Percentiles rank a stretch among this genome's conserved stretches.
phyloP scores from a whole-genome alignment of 2,888 invertebrate species.

The Pachliopta kotzebuea region DNA sequence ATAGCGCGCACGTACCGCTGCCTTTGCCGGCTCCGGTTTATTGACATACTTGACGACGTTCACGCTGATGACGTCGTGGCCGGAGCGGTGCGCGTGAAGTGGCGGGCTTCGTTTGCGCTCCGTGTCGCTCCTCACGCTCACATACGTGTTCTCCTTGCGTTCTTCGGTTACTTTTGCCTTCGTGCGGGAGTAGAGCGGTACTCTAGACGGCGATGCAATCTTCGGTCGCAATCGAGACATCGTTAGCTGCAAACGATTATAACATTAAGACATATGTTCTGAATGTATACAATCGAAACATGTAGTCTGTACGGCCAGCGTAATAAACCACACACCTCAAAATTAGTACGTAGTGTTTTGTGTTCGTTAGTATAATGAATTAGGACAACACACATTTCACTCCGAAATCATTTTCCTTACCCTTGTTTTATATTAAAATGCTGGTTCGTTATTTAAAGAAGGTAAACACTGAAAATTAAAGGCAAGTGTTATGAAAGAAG shows the following conservation, averaged over 20 bases:
- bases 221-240: conserved; percentile 69
- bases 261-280: not conserved
- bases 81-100: conserved; percentile 53
- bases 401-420: conserved; percentile 57
- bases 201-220: conserved; percentile 57
- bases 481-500: conserved; percentile 31
- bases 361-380: conserved; percentile 48
- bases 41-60: conserved; percentile 53
- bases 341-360: conserved; percentile 43
- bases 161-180: conserved; percentile 68
- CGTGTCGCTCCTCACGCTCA: conserved; percentile 56
- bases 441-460: conserved; percentile 55
- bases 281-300: not conserved
- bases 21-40: conserved; percentile 59
- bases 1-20: conserved; percentile 54
- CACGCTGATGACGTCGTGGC: conserved; percentile 55
- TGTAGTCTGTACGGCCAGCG: not conserved
- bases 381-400: conserved; percentile 58
- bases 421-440: conserved; percentile 50
- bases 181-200: conserved; percentile 61
- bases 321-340: conserved; percentile 21
- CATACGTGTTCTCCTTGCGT: conserved; percentile 72
- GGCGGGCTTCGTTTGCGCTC: conserved; percentile 47
- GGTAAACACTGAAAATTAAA: conserved; percentile 76
- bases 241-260: conserved; percentile 57